phyloP scores from a whole-genome alignment of 2,888 invertebrate species.

The Cryptus viduatorius region DNA sequence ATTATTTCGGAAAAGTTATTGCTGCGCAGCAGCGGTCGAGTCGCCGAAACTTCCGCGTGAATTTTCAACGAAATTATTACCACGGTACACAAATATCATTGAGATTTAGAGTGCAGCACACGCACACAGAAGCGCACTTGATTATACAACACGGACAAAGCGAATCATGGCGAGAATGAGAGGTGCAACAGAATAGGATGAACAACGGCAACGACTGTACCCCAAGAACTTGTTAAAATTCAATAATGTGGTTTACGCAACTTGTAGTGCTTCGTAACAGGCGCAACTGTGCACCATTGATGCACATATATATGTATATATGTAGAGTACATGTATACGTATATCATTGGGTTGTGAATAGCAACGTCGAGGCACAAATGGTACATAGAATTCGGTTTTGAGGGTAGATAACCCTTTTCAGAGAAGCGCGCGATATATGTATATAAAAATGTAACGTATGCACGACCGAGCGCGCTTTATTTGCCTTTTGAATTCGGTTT shows the following conservation, averaged over 20 bases:
- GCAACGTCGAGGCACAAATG: too few species aligned
- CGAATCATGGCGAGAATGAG: neutral
- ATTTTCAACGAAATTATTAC: slow-evolving; percentile 40
- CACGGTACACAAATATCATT: slow-evolving; percentile 16
- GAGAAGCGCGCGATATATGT: too few species aligned
- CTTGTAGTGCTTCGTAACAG: neutral
- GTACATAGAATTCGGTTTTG: neutral
- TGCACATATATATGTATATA: neutral
- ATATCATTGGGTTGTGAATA: too few species aligned
- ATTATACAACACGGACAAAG: slow-evolving; percentile 21
- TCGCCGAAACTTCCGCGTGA: slow-evolving; percentile 24
- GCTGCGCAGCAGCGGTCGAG: neutral
- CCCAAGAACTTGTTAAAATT: slow-evolving; percentile 5
- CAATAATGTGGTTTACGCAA: slow-evolving; percentile 26
- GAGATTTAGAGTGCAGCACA: slow-evolving; percentile 9
- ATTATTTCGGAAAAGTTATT: slow-evolving; percentile 8
- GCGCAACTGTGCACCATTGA: neutral
- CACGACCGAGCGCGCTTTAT: neutral
- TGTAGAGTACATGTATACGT: too few species aligned
- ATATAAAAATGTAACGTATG: neutral
- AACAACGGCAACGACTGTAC: neutral
- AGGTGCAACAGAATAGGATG: neutral
- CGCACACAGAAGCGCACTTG: neutral
- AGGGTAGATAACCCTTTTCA: neutral
- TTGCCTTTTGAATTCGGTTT: neutral